Evolutionary conservation across 2,113 vertebrate species (phyloP), one percentile per base, ranked within the genome.

Genomic region (Apus apus): DNA sequence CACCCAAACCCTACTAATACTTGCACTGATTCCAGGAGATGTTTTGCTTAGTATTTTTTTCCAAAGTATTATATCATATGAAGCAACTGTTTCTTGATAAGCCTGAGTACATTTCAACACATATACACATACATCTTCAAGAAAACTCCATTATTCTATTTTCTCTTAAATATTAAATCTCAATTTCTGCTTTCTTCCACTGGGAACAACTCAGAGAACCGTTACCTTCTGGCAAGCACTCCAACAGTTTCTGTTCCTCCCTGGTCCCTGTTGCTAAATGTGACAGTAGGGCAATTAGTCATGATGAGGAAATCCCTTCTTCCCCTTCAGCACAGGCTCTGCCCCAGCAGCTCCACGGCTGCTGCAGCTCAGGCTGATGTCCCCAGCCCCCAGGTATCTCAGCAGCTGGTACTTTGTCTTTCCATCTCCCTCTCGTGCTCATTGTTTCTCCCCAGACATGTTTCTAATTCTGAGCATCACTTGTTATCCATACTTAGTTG

Each of bases 321-420:
- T 61, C 57, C 34, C 22, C 21, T 29, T 70, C 2, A 2, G 43
- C 5, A 0, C 40, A 22, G 57, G 64, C 64, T 73, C 48, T 84
- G 56, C 38, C n/a, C 5, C 1, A 15, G 23, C 21, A 23, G 25
- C 48, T 62, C 64, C 0, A 2, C 0, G 1, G 57, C 56, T 23
- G 6, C 61, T 15, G 1, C 18, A 58, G 29, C 68, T 22, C 9
- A 1, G 30, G 18, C 50, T 50, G 50, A 12, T 50, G 50, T 9
- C 46, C 50, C 50, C 50, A 50, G 22, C 50, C 50, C 50, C 21
- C 11, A 23, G 50, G 21, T 13, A 22, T 50, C 22, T 25, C 45
- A 46, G 45, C 21, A 58, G 26, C 26, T 22, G 60, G 30, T 45
- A n/a, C 62, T 57, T 54, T 72, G 19, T 13, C 50, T 56, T 50